phyloP scores from a whole-genome alignment of 2,888 invertebrate genomes.

The Tribolium freemani region DNA sequence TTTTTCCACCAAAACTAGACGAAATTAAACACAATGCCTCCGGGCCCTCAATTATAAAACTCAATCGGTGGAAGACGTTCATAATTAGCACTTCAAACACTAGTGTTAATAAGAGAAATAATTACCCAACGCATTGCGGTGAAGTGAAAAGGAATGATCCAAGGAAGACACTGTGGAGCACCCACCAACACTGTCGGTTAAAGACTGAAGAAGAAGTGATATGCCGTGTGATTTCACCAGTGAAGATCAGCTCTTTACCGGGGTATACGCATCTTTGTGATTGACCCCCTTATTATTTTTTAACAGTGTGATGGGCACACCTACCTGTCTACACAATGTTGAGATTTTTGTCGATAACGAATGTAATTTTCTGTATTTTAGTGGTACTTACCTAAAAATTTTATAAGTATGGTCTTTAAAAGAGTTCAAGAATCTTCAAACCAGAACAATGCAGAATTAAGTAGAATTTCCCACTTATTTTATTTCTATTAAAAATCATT shows the following conservation, averaged over 20 bases:
- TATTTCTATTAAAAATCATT: slow-evolving; percentile 21
- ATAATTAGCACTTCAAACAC: slow-evolving; percentile 4
- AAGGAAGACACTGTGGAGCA: slow-evolving; percentile 37
- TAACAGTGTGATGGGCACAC: slow-evolving; percentile 30
- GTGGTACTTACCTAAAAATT: neutral
- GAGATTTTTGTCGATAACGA: neutral
- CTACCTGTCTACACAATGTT: neutral
- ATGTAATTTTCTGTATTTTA: too few species aligned
- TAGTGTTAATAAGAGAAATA: slow-evolving; percentile 12
- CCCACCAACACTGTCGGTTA: slow-evolving; percentile 42
- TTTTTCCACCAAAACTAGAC: slow-evolving; percentile 7
- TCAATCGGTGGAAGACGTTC: neutral
- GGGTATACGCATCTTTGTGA: slow-evolving; percentile 35
- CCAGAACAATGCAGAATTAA: slow-evolving; percentile 12
- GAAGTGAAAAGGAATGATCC: slow-evolving; percentile 32
- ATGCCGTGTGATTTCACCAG: slow-evolving; percentile 38
- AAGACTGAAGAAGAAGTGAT: slow-evolving; percentile 41
- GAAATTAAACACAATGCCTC: neutral
- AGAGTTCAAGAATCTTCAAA: neutral
- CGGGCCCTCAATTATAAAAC: neutral
- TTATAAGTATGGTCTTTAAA: neutral
- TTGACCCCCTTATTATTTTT: slow-evolving; percentile 37
- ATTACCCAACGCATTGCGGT: slow-evolving; percentile 43
- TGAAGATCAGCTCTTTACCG: slow-evolving; percentile 37
- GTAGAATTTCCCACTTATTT: slow-evolving; percentile 17